These are phyloP conservation scores for Apotomis turbidana DNA, from an alignment of 2,888 invertebrate genomes.

Conservation along the genomic window DNA sequence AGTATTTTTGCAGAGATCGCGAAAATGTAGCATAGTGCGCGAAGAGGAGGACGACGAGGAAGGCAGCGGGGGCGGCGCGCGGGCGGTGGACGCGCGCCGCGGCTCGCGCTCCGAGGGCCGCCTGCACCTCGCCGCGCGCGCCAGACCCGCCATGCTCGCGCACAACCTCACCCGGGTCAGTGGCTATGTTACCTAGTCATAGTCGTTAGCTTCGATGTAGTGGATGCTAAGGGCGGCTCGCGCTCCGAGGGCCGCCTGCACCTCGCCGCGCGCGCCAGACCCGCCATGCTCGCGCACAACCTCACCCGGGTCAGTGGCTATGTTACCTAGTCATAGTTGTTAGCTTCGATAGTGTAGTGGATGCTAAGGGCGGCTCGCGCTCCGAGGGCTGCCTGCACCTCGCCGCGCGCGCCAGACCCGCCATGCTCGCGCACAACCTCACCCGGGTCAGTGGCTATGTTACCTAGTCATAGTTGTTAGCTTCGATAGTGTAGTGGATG, in stretches of 20 bases:
- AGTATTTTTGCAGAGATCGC: conserved; percentile 80
- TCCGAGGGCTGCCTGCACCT: too few species aligned
- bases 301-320: too few species aligned
- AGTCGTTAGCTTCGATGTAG: too few species aligned
- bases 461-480: too few species aligned
- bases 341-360: too few species aligned
- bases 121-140: conserved; percentile 86
- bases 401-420: too few species aligned
- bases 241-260: background rate
- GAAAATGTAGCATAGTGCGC: conserved; percentile 96
- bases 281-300: background rate
- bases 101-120: conserved; percentile 93
- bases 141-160: conserved; percentile 80
- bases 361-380: too few species aligned
- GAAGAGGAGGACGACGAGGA: conserved; percentile 97
- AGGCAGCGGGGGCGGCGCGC: conserved; percentile 80
- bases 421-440: background rate
- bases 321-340: too few species aligned
- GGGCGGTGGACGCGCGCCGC: conserved; percentile 83
- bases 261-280: too few species aligned
- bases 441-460: too few species aligned
- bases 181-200: too few species aligned
- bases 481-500: too few species aligned
- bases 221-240: background rate
- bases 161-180: conserved; percentile 83